Conservation (phyloP, 2,797 vertebrate genomes). For the Glyptemys insculpta region DNA sequence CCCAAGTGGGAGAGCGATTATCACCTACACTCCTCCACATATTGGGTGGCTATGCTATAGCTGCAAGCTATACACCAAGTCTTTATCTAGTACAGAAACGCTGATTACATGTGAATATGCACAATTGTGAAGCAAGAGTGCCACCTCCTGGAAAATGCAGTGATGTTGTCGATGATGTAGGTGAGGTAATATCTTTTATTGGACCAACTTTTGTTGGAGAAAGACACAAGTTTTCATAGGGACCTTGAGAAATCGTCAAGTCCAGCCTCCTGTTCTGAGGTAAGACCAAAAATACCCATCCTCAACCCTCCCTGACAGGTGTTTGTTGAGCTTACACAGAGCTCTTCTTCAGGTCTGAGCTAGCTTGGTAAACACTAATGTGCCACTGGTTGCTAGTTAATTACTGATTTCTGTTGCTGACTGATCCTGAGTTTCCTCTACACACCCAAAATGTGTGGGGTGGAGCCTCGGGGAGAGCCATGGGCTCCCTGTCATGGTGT, state of each 20-base stretch:
- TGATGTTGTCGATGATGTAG: not conserved
- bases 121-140: slow-evolving; percentile 31
- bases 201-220: not conserved
- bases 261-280: not conserved
- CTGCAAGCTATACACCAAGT: not conserved
- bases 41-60: not conserved
- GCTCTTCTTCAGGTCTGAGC: not conserved
- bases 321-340: not conserved
- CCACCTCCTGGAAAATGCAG: slow-evolving; percentile 48
- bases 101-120: rapidly evolving
- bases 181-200: not conserved
- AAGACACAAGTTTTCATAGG: not conserved
- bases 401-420: not conserved
- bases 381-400: not conserved
- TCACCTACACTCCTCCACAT: not conserved
- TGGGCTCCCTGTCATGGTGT: rapidly evolving
- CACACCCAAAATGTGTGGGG: not conserved
- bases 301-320: not conserved
- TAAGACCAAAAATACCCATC: not conserved
- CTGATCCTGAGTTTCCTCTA: not conserved
- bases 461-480: not conserved
- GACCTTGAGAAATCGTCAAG: not conserved
- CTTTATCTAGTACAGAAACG: rapidly evolving
- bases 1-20: not conserved
- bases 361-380: not conserved